Evolutionary conservation across 2,888 invertebrate species (phyloP).

Genomic region (Bimastos eiseni): DNA sequence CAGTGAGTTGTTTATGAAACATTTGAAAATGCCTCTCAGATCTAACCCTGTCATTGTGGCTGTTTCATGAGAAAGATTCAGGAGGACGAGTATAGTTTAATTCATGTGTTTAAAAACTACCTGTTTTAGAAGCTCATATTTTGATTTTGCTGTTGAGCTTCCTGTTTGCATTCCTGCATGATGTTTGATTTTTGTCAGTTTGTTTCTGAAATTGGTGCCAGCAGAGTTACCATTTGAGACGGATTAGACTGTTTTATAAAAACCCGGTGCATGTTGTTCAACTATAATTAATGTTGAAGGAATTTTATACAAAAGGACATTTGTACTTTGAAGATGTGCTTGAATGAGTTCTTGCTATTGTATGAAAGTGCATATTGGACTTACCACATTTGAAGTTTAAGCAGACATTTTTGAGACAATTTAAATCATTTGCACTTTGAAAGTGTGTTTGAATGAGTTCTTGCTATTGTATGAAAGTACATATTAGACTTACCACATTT

Average conservation of each 20-base stretch:
- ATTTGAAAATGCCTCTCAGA: background rate
- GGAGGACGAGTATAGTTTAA: background rate
- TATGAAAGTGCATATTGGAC: too few relatives aligned
- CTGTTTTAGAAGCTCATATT: background rate
- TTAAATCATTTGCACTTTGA: background rate
- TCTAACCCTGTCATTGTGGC: background rate
- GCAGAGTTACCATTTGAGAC: background rate
- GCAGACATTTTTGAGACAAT: background rate
- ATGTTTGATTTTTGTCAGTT: background rate
- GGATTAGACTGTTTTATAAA: too few relatives aligned
- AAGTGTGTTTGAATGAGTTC: background rate
- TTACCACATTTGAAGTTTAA: background rate
- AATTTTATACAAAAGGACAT: slow-evolving; percentile 9
- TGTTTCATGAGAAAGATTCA: background rate
- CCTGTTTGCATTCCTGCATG: background rate
- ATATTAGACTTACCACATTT: too few relatives aligned
- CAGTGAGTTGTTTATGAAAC: background rate
- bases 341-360: background rate
- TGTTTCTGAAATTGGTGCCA: background rate
- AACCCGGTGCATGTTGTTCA: background rate
- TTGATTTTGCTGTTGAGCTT: background rate
- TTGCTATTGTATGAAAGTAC: background rate
- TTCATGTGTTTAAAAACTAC: background rate
- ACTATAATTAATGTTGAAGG: background rate
- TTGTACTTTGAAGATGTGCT: background rate